These are phyloP conservation scores for Rhinopomastus cyanomelas DNA, from an alignment of 2,113 vertebrate genomes.

Conservation along the genomic window DNA sequence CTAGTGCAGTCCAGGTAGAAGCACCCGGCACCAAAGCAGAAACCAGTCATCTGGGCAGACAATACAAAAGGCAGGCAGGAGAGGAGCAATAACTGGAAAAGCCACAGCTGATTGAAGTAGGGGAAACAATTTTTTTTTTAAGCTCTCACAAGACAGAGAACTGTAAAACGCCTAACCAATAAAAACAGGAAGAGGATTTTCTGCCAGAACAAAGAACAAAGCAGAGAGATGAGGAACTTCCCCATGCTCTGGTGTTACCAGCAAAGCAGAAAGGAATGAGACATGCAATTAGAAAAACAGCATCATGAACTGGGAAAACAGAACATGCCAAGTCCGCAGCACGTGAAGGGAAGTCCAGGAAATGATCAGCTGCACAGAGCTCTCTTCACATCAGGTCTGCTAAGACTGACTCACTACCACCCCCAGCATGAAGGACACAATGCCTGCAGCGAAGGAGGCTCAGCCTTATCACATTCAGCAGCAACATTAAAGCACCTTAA, in stretches of 20 bases:
- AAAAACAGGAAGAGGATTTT: background rate
- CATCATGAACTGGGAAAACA: background rate
- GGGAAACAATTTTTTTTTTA: background rate
- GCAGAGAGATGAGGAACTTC: background rate
- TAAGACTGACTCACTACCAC: background rate
- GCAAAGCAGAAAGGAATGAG: background rate
- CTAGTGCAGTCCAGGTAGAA: background rate
- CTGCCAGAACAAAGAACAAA: background rate
- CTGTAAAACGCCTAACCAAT: background rate
- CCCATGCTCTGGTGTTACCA: background rate
- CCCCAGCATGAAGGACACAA: background rate
- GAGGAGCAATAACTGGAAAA: background rate
- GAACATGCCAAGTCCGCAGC: background rate
- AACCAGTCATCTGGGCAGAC: background rate
- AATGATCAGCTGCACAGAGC: accelerated
- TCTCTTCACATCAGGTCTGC: background rate
- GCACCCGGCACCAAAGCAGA: background rate
- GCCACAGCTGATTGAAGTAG: background rate
- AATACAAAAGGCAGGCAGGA: background rate
- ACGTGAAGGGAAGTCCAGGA: background rate
- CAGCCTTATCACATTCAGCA: background rate
- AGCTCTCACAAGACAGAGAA: background rate
- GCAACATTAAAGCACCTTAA: background rate
- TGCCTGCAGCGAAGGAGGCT: background rate
- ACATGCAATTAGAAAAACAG: background rate